Evolutionary conservation across 2,888 invertebrate species (phyloP).

Genomic region (Icerya purchasi): DNA sequence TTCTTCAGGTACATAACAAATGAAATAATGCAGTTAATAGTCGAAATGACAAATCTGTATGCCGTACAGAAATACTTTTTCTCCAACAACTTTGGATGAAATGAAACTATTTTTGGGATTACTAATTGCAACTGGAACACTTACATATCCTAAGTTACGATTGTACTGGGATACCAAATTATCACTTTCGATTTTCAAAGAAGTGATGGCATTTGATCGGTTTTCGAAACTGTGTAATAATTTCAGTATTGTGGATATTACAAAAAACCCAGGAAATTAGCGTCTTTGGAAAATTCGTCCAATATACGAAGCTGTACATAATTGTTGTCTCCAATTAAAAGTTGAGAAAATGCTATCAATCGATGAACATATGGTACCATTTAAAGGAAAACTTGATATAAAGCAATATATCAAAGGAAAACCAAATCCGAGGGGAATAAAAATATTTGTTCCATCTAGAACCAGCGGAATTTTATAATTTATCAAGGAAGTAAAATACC

Average conservation of each 20-base stretch:
- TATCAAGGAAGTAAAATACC: conserved; percentile 2
- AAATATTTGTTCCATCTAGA: conserved; percentile 1
- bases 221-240: conserved; percentile 18
- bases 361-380: conserved; percentile 22
- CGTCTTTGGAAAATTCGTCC: conserved; percentile 18
- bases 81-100: conserved; percentile 11
- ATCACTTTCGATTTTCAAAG: conserved; percentile 14
- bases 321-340: conserved; percentile 14
- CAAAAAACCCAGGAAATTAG: conserved; percentile 10
- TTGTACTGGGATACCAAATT: conserved; percentile 17
- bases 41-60: conserved; percentile 8
- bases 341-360: conserved; percentile 16
- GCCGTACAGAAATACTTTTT: background rate
- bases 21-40: conserved; percentile 4
- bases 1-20: background rate
- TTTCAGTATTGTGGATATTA: conserved; percentile 17
- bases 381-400: conserved; percentile 18
- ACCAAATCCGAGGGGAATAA: conserved; percentile 3
- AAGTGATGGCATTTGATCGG: conserved; percentile 16
- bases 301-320: conserved; percentile 17
- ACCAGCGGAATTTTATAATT: conserved; percentile 2
- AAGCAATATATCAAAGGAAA: background rate
- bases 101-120: conserved; percentile 18
- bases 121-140: conserved; percentile 18
- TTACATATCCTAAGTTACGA: conserved; percentile 17